Evolutionary conservation across 2,113 vertebrate species (phyloP).

Genomic region (Mesembrinibis cayennensis): DNA sequence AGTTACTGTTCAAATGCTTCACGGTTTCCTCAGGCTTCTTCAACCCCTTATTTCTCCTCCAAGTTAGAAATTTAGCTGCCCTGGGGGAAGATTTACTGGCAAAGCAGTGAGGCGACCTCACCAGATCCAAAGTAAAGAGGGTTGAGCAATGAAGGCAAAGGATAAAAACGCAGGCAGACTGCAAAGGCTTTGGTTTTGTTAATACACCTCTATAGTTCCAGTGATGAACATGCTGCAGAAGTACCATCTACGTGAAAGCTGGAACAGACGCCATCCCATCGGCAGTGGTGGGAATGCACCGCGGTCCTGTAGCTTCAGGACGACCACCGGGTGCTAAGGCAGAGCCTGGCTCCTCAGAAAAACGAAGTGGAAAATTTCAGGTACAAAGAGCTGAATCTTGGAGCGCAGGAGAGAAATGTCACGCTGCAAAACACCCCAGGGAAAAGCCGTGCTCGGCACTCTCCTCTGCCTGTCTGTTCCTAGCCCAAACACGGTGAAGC

Average conservation of each 20-base stretch:
- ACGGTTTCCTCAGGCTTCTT: background rate
- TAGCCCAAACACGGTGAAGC: background rate
- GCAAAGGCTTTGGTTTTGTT: background rate
- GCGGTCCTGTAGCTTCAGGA: background rate
- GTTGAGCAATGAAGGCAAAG: background rate
- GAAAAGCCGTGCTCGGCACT: background rate
- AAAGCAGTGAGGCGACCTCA: background rate
- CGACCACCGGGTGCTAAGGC: background rate
- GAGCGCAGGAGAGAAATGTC: background rate
- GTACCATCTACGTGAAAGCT: fast-evolving
- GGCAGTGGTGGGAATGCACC: fast-evolving
- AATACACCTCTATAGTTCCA: background rate
- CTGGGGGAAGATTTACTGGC: background rate
- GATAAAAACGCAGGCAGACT: background rate
- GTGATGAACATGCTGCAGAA: fast-evolving
- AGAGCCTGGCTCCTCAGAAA: background rate
- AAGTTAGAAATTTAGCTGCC: background rate
- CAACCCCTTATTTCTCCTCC: background rate
- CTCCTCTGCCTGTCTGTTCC: background rate
- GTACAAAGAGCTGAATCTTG: background rate
- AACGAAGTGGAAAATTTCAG: background rate
- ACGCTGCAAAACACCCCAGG: background rate
- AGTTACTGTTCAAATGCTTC: background rate
- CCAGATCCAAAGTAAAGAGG: background rate
- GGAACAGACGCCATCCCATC: background rate